These are phyloP conservation scores for Sitodiplosis mosellana DNA, from an alignment of 1,140 invertebrate genomes.

Conservation along the genomic window DNA sequence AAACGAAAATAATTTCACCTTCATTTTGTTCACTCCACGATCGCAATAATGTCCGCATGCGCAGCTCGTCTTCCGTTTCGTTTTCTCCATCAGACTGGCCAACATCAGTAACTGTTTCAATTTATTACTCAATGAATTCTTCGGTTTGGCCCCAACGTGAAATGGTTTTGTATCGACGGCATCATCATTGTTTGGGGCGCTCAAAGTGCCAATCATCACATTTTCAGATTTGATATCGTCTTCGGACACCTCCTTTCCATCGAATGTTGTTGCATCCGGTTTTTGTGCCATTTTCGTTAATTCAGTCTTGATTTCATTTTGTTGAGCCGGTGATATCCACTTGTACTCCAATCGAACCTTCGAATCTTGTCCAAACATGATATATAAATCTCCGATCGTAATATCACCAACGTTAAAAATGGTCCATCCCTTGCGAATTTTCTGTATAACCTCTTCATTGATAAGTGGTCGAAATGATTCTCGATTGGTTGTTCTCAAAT, in stretches of 20 bases:
- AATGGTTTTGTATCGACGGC: too few relatives aligned
- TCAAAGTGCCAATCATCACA: background rate
- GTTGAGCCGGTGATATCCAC: slow-evolving; percentile 37
- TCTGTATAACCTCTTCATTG: slow-evolving; percentile 26
- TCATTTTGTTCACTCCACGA: slow-evolving; percentile 4
- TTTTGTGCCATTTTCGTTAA: background rate
- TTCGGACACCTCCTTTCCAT: background rate
- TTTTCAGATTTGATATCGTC: background rate
- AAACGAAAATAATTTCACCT: background rate
- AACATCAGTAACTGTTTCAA: slow-evolving; percentile 22
- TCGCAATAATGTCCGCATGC: slow-evolving; percentile 22
- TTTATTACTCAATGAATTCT: slow-evolving; percentile 13
- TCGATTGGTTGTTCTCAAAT: slow-evolving; percentile 13
- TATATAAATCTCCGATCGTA: slow-evolving; percentile 75
- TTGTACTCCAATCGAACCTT: slow-evolving; percentile 68
- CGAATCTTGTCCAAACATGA: slow-evolving; percentile 68
- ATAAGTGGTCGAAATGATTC: slow-evolving; percentile 17
- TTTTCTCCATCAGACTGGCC: slow-evolving; percentile 20
- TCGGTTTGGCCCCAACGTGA: too few relatives aligned
- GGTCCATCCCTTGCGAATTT: slow-evolving; percentile 63
- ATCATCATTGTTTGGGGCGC: background rate
- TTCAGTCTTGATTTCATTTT: background rate
- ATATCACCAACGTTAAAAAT: slow-evolving; percentile 49
- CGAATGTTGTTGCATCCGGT: background rate
- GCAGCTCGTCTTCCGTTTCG: slow-evolving; percentile 17